Percentiles rank a stretch among this genome's conserved stretches.
These are phyloP conservation scores for Sphaerodactylus townsendi DNA, from an alignment of 2,113 vertebrate species.

Conservation along the genomic window DNA sequence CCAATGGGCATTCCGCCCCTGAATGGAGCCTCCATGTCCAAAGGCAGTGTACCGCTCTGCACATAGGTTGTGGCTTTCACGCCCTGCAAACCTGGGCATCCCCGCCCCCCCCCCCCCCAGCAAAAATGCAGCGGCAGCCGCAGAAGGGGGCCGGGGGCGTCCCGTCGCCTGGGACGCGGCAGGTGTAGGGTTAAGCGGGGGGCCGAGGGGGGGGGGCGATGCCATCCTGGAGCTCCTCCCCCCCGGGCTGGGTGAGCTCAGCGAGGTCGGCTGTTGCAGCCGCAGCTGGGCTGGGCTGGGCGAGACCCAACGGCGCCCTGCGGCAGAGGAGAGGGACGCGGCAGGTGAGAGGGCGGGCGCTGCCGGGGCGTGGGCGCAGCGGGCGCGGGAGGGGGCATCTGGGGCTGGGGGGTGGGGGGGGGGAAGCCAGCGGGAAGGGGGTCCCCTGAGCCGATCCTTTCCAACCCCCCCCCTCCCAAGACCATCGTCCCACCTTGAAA, in stretches of 20 bases:
- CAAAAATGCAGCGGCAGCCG: no score
- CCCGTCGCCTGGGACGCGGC: background rate
- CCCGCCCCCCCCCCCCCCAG: no score
- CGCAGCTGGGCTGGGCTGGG: background rate
- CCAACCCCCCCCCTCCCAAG: background rate
- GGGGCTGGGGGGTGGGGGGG: background rate
- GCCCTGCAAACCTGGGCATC: no score
- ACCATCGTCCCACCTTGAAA: background rate
- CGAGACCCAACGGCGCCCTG: background rate
- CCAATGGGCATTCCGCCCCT: no score
- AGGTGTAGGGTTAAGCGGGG: background rate
- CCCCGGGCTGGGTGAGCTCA: background rate
- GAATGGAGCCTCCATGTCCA: no score
- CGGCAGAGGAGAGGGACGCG: background rate
- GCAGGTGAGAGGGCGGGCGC: background rate
- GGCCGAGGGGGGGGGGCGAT: conserved; percentile 35
- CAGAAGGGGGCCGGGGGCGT: no score
- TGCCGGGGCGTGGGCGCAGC: no score
- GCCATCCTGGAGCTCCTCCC: background rate
- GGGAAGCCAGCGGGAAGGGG: background rate
- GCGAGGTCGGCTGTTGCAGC: background rate
- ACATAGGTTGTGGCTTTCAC: no score
- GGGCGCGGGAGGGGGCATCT: background rate
- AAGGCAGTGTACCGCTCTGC: no score
- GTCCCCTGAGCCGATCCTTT: background rate